Percentiles rank a stretch among this genome's conserved stretches.
Conservation (phyloP, 2,888 invertebrate species). For the Thysanoteuthis rhombus region DNA sequence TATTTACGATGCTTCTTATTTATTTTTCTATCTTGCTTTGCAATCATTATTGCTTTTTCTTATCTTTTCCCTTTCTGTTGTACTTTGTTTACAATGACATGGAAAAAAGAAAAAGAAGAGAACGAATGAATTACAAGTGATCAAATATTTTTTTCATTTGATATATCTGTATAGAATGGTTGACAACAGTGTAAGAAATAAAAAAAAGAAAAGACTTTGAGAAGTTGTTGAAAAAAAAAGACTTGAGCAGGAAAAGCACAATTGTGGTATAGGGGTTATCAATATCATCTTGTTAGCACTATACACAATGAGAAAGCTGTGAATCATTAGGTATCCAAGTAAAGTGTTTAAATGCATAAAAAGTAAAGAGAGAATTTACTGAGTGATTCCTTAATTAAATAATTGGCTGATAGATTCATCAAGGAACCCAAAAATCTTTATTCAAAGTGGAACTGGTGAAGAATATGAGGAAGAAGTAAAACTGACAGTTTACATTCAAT, state of each 20-base stretch:
- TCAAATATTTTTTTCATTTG: neutral
- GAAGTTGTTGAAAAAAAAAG: neutral
- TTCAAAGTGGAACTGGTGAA: neutral
- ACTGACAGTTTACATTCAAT: neutral
- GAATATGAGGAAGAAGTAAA: neutral
- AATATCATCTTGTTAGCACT: neutral
- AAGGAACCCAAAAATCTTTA: neutral
- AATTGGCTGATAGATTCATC: neutral
- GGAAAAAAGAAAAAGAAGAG: neutral
- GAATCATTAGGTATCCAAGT: neutral
- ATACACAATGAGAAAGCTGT: neutral
- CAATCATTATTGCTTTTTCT: neutral
- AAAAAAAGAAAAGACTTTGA: neutral
- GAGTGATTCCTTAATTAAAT: neutral
- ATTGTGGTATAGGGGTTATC: neutral
- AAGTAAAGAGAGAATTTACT: neutral
- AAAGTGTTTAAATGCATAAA: neutral
- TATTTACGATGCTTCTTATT: neutral
- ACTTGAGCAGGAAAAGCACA: neutral
- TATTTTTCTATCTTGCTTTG: neutral
- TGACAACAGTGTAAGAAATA: neutral
- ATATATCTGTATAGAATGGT: neutral
- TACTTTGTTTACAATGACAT: neutral
- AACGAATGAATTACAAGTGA: neutral
- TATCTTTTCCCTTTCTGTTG: neutral